Conservation (phyloP, 2,888 invertebrate genomes). For the Lasioglossum figueresi region DNA sequence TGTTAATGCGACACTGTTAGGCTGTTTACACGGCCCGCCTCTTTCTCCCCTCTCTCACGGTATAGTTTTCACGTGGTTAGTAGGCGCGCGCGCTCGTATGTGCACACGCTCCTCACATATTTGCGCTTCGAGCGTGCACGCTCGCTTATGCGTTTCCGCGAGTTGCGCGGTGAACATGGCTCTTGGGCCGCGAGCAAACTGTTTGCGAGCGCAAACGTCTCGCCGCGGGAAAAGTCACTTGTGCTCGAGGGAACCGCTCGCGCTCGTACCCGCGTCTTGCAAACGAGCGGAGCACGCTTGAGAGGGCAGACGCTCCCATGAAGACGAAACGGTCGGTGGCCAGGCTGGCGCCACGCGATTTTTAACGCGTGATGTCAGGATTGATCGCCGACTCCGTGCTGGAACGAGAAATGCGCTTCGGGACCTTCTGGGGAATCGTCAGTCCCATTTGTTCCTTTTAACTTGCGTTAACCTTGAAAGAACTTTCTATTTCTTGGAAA, state of each 20-base stretch:
- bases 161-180: neutral
- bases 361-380: neutral
- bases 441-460: neutral
- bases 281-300: neutral
- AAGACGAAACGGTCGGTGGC: slow-evolving; percentile 4
- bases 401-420: neutral
- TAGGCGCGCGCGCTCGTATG: neutral
- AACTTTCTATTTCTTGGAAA: too few relatives aligned
- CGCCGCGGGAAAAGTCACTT: slow-evolving; percentile 12
- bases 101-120: slow-evolving; percentile 37
- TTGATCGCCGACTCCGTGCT: neutral
- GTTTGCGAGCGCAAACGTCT: slow-evolving; percentile 22
- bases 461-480: too few relatives aligned
- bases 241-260: slow-evolving; percentile 2
- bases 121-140: slow-evolving; percentile 16
- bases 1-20: neutral
- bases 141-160: slow-evolving; percentile 28
- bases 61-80: neutral
- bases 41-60: neutral
- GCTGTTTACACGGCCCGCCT: neutral
- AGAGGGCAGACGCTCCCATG: slow-evolving; percentile 3
- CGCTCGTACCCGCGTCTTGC: neutral
- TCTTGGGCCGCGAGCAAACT: slow-evolving; percentile 16
- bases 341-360: slow-evolving; percentile 6
- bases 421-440: neutral